Percentiles rank a stretch among this genome's conserved stretches.
phyloP scores from a whole-genome alignment of 2,113 vertebrate genomes.

The Varanus komodoensis region DNA sequence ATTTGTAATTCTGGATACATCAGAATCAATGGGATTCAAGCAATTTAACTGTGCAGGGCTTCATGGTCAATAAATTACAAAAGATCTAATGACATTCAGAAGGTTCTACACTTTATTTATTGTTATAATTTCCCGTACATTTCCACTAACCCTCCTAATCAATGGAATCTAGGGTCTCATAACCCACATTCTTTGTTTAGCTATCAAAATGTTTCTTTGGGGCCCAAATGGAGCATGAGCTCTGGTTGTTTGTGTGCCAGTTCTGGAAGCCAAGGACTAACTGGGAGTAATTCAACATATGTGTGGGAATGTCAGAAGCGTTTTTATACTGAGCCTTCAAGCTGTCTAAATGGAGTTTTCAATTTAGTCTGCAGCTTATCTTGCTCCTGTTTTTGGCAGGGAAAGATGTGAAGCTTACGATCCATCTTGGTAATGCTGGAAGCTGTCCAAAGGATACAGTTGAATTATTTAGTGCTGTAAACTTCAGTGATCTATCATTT shows the following conservation, averaged over 20 bases:
- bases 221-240: constrained; percentile 34
- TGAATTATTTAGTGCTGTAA: constrained; percentile 45
- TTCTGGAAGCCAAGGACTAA: constrained; percentile 59
- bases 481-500: constrained; percentile 30
- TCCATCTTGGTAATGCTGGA: constrained; percentile 44
- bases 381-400: constrained; percentile 42
- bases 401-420: constrained; percentile 40
- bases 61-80: constrained; percentile 7
- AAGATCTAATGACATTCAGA: not conserved
- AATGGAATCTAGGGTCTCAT: constrained; percentile 43
- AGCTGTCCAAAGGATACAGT: constrained; percentile 41
- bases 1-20: not conserved
- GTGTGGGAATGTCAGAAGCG: constrained; percentile 43
- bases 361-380: constrained; percentile 50
- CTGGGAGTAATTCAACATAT: constrained; percentile 42
- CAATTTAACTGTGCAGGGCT: not conserved
- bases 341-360: constrained; percentile 53
- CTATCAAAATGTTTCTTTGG: constrained; percentile 50
- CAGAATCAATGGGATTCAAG: not conserved
- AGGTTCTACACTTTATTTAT: constrained; percentile 36
- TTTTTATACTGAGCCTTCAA: constrained; percentile 44
- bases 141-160: constrained; percentile 39
- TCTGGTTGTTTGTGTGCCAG: constrained; percentile 48
- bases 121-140: constrained; percentile 41
- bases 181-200: constrained; percentile 48